Base-by-base conservation (phyloP, 1,140 invertebrate genomes). In the Apis cerana region DNA sequence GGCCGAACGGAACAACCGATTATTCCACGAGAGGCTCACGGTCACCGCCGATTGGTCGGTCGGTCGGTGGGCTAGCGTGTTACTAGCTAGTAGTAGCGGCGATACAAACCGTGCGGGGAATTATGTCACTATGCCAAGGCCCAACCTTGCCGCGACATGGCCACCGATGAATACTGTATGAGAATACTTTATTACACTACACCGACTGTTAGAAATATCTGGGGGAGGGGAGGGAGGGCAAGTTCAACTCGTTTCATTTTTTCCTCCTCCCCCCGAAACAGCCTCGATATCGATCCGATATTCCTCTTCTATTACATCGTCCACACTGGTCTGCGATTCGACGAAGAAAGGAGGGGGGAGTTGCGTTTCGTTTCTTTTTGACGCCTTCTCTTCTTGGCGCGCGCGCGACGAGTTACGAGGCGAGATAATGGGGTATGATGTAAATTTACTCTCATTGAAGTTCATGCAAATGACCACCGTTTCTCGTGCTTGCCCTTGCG, bases 81-180 rank as follows among this genome's bases (percentile, higher is more conserved):
- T 87, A 86, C 77, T 64, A 70, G 74, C 85, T 86, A 86, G 83
- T 86, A 86, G 83, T 90, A 82, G 88, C 89, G 90, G 5, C 87
- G 89, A 86, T 87, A 80, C 80, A 77, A 85, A 56, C 15, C 54
- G 80, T 84, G 80, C 82, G 79, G 81, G 80, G 85, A 92, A 92
- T 88, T 85, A 91, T 92, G 92, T 92, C 91, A 93, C 89, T 91
- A 80, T 92, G 91, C 91, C 92, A 93, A 92, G 92, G 92, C 85
- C 86, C 85, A 88, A 88, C 88, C 88, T 91, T 89, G 88, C 62
- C 79, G 80, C 85, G 85, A 83, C 89, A 90, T 85, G 89, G 83
- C 86, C 89, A 89, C 88, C 89, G 84, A 90, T 92, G 91, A 91
- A 92, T 91, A 90, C 88, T 89, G 88, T 90, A 92, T 87, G 90